phyloP scores from a whole-genome alignment of 2,797 vertebrate species.

The Onychomys torridus region DNA sequence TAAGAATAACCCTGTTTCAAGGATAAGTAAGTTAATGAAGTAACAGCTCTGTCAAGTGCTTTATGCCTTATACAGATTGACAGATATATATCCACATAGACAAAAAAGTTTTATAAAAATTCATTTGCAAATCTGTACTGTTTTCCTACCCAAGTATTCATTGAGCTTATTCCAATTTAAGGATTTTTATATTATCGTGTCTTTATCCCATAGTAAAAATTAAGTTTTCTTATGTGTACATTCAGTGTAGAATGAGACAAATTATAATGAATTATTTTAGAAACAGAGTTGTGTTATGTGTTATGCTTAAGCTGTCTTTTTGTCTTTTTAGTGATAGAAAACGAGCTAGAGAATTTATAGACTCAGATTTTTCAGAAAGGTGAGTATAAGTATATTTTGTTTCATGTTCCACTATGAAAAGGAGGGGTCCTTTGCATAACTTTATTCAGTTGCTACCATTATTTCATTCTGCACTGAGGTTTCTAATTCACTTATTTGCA shows the following conservation, averaged over 20 bases:
- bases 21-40: slow-evolving; percentile 22
- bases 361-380: slow-evolving; percentile 93
- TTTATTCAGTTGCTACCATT: background rate
- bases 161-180: background rate
- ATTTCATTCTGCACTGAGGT: background rate
- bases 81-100: background rate
- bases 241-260: slow-evolving; percentile 54
- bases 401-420: background rate
- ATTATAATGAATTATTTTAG: slow-evolving; percentile 22
- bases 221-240: background rate
- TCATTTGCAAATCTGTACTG: background rate
- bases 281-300: slow-evolving; percentile 35
- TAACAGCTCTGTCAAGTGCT: background rate
- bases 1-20: slow-evolving; percentile 20
- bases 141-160: slow-evolving; percentile 8
- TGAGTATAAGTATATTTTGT: slow-evolving; percentile 82
- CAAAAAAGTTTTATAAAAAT: background rate
- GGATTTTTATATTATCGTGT: background rate
- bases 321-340: slow-evolving; percentile 91
- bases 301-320: slow-evolving; percentile 78
- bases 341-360: slow-evolving; percentile 91
- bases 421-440: background rate
- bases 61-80: background rate
- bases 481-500: background rate
- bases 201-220: slow-evolving; percentile 32